phyloP scores from a whole-genome alignment of 2,888 invertebrate genomes.

The Biston stratarius region DNA sequence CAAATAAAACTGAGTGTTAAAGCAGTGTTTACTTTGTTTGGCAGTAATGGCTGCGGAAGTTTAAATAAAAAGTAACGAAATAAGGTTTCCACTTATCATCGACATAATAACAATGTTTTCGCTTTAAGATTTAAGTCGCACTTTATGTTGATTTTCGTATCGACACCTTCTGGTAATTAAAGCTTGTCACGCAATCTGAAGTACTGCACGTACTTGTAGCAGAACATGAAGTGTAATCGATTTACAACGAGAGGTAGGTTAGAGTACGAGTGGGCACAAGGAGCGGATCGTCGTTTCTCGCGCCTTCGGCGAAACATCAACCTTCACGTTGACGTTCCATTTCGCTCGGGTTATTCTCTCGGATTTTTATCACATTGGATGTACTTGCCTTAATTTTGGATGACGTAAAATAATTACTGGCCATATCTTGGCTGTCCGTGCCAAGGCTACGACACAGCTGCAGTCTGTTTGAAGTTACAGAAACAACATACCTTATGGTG shows the following conservation, averaged over 20 bases:
- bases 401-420: slow-evolving; percentile 78
- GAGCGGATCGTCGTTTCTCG: slow-evolving; percentile 68
- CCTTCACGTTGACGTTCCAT: slow-evolving; percentile 72
- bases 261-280: slow-evolving; percentile 65
- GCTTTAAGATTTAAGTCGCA: slow-evolving; percentile 69
- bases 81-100: slow-evolving; percentile 61
- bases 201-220: slow-evolving; percentile 51
- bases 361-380: slow-evolving; percentile 68
- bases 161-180: slow-evolving; percentile 83
- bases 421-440: slow-evolving; percentile 67
- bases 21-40: slow-evolving; percentile 40
- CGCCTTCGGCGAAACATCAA: slow-evolving; percentile 70
- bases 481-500: slow-evolving; percentile 16
- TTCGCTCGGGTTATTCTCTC: slow-evolving; percentile 68
- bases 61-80: slow-evolving; percentile 48
- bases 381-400: slow-evolving; percentile 78
- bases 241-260: slow-evolving; percentile 56
- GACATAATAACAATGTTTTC: slow-evolving; percentile 77
- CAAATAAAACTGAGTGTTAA: slow-evolving; percentile 11
- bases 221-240: slow-evolving; percentile 79
- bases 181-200: slow-evolving; percentile 78
- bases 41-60: slow-evolving; percentile 39
- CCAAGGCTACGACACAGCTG: slow-evolving; percentile 73
- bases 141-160: slow-evolving; percentile 78
- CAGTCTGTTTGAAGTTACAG: slow-evolving; percentile 62